phyloP scores from a whole-genome alignment of 1,140 invertebrate species.

The Drosophila nigrodunni region DNA sequence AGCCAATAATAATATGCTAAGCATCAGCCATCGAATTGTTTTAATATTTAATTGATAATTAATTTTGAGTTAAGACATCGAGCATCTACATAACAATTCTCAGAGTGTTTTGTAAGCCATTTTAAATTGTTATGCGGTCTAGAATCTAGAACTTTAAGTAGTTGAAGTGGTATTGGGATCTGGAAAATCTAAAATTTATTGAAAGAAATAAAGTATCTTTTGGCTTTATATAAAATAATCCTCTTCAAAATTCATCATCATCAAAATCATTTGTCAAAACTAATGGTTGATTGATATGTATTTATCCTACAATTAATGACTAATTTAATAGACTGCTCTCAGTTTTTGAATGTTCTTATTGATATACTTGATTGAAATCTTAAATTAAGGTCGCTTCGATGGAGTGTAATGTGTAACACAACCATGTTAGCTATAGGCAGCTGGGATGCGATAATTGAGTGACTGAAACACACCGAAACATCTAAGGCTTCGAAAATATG shows the following conservation, averaged over 20 bases:
- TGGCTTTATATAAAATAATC: too few relatives aligned
- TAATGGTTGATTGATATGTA: too few relatives aligned
- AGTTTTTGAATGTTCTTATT: neutral
- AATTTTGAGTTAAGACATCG: neutral
- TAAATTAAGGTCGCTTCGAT: neutral
- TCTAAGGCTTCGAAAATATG: constrained; percentile 47
- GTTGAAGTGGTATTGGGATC: too few relatives aligned
- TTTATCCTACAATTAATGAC: too few relatives aligned
- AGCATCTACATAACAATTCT: constrained; percentile 42
- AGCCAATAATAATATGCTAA: neutral
- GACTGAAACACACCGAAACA: neutral
- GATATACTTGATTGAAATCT: neutral
- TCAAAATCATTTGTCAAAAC: too few relatives aligned
- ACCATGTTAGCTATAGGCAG: constrained; percentile 1
- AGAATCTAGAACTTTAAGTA: too few relatives aligned
- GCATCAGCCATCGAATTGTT: neutral
- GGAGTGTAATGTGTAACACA: constrained; percentile 9
- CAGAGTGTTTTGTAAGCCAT: neutral
- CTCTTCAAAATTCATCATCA: too few relatives aligned
- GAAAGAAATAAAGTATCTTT: too few relatives aligned
- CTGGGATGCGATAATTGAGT: constrained; percentile 57
- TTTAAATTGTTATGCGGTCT: too few relatives aligned
- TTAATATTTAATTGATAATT: constrained; percentile 65
- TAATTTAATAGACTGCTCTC: too few relatives aligned
- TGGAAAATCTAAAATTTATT: too few relatives aligned